Base-by-base conservation (phyloP, 2,888 invertebrate species). In the Amorpha juglandis region DNA sequence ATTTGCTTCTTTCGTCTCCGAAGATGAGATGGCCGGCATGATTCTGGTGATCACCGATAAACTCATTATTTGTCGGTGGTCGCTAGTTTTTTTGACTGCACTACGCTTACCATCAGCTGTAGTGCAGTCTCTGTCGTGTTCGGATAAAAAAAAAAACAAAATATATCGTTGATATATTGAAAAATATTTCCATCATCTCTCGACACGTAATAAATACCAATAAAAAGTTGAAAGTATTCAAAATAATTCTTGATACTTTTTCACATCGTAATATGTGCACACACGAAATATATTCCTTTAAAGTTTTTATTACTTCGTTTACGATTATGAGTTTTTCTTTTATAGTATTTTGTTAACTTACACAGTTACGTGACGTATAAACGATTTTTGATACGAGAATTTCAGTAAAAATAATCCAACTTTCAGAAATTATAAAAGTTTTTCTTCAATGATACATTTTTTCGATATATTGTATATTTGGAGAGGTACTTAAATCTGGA, bases 201-300 rank as follows among this genome's bases (percentile, higher is more conserved):
- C 19, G 19, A 19, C 50, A 50, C 19, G 48, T 50, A 19, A 50
- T 50, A 50, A 50, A 48, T 48, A 48, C 19, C 16, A 19, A 50
- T 9, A 50, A 50, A 50, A 48, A 19, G 50, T 50, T 50, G 19
- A 19, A 6, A 50, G 19, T 50, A 50, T 19, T 50, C 16, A 19
- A 50, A 50, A 50, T 11, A 50, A 19, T 19, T 50, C 50, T 50
- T 53, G 16, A 16, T 16, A 52, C 52, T 53, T 16, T 21, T 53
- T 53, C 53, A 35, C 53, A 2, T 35, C 52, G 19, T 50, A 16
- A 1, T 21, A 51, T 21, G n/a, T 12, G 21, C n/a, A 35, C 53
- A 33, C n/a, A 35, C 35, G 16, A 35, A 35, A n/a, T 53, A 53
- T 53, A 35, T n/a, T 53, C 27, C 27, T 51, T 51, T 51, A 51